These are phyloP conservation scores for Acanthisitta chloris DNA, from an alignment of 2,113 vertebrate genomes.

Conservation along the genomic window DNA sequence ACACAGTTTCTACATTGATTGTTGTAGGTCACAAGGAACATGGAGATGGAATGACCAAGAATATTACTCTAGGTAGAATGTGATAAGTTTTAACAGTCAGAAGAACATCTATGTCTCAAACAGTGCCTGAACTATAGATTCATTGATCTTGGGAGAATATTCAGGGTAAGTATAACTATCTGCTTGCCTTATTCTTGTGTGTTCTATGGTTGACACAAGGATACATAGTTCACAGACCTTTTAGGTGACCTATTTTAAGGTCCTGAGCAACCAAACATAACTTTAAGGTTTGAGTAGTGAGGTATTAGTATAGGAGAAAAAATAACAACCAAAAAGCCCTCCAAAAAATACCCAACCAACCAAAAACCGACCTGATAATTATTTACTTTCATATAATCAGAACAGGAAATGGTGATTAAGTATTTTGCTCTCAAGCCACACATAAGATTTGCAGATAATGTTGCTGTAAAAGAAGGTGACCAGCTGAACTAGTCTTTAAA, in stretches of 20 bases:
- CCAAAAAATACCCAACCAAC: neutral
- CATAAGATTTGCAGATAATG: neutral
- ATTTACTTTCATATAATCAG: neutral
- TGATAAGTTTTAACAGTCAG: neutral
- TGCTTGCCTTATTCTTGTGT: neutral
- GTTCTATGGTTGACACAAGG: neutral
- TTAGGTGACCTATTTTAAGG: neutral
- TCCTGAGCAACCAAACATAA: neutral
- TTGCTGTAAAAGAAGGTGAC: neutral
- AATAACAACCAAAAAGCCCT: neutral
- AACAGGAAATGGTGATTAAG: neutral
- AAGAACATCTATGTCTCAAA: neutral
- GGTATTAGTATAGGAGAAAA: neutral
- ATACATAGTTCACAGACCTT: neutral
- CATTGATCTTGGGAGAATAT: neutral
- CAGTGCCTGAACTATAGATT: neutral
- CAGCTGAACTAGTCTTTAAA: neutral
- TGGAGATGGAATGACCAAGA: neutral
- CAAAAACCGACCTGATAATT: rapidly evolving
- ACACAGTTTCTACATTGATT: neutral
- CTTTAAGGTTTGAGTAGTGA: neutral
- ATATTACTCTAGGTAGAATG: neutral
- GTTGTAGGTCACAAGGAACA: neutral
- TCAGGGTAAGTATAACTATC: neutral
- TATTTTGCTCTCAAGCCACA: neutral